These are phyloP conservation scores for Agrotis clavis DNA, from an alignment of 2,888 invertebrate genomes.

Conservation along the genomic window DNA sequence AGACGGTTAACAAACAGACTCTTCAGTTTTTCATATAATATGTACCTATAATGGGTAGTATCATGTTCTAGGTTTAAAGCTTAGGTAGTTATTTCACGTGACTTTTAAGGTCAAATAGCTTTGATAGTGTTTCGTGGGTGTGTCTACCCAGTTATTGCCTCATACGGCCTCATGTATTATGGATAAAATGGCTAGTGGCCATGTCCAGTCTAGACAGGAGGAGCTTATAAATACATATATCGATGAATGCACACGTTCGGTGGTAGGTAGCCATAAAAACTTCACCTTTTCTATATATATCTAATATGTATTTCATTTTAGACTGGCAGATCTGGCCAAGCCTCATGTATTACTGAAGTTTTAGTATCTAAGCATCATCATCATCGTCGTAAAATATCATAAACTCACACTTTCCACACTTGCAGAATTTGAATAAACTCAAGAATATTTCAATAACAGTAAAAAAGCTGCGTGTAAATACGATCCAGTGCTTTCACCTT, in stretches of 20 bases:
- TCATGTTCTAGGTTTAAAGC: neutral
- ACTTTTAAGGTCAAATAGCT: conserved; percentile 29
- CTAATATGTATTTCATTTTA: too few species aligned
- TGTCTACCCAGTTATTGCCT: neutral
- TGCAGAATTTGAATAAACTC: neutral
- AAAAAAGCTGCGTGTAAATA: neutral
- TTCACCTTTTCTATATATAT: too few species aligned
- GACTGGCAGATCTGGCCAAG: too few species aligned
- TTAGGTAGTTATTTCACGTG: neutral
- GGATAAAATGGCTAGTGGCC: conserved; percentile 13
- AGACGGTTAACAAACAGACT: too few species aligned
- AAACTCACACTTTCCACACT: too few species aligned
- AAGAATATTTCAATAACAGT: neutral
- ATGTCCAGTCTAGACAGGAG: conserved; percentile 13
- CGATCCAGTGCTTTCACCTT: neutral
- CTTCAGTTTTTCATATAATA: too few species aligned
- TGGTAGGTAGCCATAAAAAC: too few species aligned
- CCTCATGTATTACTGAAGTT: too few species aligned
- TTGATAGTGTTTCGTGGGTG: conserved; percentile 31
- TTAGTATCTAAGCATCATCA: too few species aligned
- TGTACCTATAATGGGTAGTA: too few species aligned
- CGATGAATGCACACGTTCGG: neutral
- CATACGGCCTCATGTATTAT: conserved; percentile 35
- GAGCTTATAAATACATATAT: conserved; percentile 13
- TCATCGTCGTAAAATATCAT: too few species aligned